Evolutionary conservation across 2,888 invertebrate genomes (phyloP), one percentile per base, ranked within the genome.

Genomic region (Ormyrus rosae): DNA sequence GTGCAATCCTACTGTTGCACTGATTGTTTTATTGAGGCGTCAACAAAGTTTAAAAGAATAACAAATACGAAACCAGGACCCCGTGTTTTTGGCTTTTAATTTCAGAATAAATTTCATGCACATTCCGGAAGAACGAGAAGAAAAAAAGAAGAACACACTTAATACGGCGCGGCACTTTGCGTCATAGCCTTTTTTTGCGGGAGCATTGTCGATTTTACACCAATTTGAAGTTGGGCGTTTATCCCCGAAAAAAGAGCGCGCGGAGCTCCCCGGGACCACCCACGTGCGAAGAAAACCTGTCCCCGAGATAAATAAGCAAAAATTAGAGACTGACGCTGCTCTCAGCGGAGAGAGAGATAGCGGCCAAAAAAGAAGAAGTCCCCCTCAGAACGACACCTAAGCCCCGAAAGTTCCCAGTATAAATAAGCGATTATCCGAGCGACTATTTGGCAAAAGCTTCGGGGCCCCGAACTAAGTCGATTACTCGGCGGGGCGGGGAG

Each of bases 401-500:
- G 48, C 19, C 19, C 56, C 67, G 65, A 73, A 81, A 81, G 77
- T 81, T 81, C 77, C 69, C 55, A 67, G 81, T 70, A 81, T 78
- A 74, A 81, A 69, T 70, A 74, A 70, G 60, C 77, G 69, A 81
- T 80, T 72, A 76, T 53, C 56, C 58, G 55, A 55, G n/a, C 34
- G 53, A 45, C 56, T 58, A 56, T 64, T 58, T 70, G 9, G 46
- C 67, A 34, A 34, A 34, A 34, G 34, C 34, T 34, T 34, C 34
- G 34, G 34, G 34, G 34, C 34, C 34, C 19, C 56, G 50, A 73
- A 68, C 78, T 68, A 73, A 79, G 63, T 79, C 78, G 78, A 73
- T 73, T 61, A 51, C 73, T 34, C 34, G 34, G 58, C 2, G 2
- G 7, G 56, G 56, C 10, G 6, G 50, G 11, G 5, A 10, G 45